phyloP scores from a whole-genome alignment of 2,888 invertebrate genomes.

The Euphydryas editha region DNA sequence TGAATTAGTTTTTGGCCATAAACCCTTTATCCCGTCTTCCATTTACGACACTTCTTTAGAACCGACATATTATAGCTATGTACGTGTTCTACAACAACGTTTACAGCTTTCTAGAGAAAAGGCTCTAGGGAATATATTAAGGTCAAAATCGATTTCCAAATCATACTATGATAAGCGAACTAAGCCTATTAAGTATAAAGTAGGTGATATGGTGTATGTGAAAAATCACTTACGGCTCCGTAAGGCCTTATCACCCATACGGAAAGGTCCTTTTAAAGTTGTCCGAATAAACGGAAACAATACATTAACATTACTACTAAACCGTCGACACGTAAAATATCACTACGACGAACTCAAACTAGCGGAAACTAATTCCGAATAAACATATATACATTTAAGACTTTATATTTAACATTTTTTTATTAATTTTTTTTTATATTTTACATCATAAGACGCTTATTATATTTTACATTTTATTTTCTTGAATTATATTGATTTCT shows the following conservation, averaged over 20 bases:
- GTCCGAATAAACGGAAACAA: neutral
- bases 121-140: neutral
- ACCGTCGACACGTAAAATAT: neutral
- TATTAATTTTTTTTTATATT: too few relatives aligned
- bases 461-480: conserved; percentile 3
- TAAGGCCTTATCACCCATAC: neutral
- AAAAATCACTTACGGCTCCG: neutral
- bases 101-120: neutral
- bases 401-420: neutral
- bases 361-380: neutral
- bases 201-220: neutral
- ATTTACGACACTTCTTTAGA: neutral
- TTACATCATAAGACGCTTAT: neutral
- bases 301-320: neutral
- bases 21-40: neutral
- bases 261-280: neutral
- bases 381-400: neutral
- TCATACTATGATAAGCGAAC: neutral
- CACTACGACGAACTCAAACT: neutral
- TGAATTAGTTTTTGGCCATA: conserved; percentile 2
- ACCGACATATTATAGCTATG: neutral
- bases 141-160: neutral
- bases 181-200: neutral
- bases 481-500: neutral
- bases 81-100: neutral